Conservation (phyloP, 2,113 vertebrate genomes). For the Colistium nudipinnis region DNA sequence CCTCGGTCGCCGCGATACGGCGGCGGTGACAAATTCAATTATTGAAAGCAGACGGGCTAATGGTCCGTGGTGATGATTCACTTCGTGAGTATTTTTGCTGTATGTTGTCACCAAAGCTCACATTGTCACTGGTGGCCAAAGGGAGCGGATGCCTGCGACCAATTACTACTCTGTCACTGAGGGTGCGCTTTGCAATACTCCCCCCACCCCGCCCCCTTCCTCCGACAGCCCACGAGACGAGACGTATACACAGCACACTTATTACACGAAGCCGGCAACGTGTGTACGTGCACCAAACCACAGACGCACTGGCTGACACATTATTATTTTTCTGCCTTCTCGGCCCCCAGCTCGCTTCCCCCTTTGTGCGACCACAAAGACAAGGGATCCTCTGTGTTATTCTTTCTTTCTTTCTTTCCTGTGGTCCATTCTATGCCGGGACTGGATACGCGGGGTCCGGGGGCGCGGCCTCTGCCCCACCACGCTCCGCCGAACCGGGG, state of each 20-base stretch:
- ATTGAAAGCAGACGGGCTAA: slow-evolving; percentile 94
- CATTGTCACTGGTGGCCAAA: slow-evolving; percentile 85
- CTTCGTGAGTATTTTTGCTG: slow-evolving; percentile 95
- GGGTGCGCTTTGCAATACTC: slow-evolving; percentile 40
- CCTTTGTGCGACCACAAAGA: slow-evolving; percentile 42
- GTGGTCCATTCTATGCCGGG: slow-evolving; percentile 25
- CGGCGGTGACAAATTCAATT: slow-evolving; percentile 97
- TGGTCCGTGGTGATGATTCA: slow-evolving; percentile 95
- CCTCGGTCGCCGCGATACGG: slow-evolving; percentile 92
- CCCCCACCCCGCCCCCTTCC: slow-evolving; percentile 12
- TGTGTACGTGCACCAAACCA: slow-evolving; percentile 41
- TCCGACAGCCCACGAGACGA: slow-evolving; percentile 18
- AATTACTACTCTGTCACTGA: slow-evolving; percentile 80
- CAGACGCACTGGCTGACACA: slow-evolving; percentile 13
- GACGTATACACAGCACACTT: slow-evolving; percentile 9
- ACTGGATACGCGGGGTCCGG: slow-evolving; percentile 28
- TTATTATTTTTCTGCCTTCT: background rate
- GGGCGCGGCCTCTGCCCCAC: slow-evolving; percentile 45
- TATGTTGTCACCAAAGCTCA: slow-evolving; percentile 89
- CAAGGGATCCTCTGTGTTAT: slow-evolving; percentile 53
- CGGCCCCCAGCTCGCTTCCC: slow-evolving; percentile 18
- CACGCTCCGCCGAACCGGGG: slow-evolving; percentile 44
- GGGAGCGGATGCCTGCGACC: slow-evolving; percentile 80
- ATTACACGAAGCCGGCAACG: slow-evolving; percentile 1
- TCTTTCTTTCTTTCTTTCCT: slow-evolving; percentile 51